These are phyloP conservation scores for Lytechinus variegatus DNA, from an alignment of 35 echinoderm and acorn worm genomes.

Conservation along the genomic window DNA sequence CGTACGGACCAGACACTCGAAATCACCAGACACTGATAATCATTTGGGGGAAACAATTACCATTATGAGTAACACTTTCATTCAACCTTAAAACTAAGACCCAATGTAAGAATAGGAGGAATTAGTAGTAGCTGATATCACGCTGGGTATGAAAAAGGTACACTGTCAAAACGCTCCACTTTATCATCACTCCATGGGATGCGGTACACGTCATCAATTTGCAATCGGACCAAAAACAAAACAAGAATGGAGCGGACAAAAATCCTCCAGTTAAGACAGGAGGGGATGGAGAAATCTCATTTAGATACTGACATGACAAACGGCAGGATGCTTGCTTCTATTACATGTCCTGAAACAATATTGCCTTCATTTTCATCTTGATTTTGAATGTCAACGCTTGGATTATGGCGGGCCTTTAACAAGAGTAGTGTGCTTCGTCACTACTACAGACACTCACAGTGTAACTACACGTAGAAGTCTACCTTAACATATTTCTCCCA, in stretches of 20 bases:
- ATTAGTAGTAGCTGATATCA: background rate
- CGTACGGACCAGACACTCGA: no score
- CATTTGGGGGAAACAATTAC: no score
- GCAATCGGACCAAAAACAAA: slow-evolving; percentile 9
- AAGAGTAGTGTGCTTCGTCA: no score
- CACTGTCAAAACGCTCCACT: background rate
- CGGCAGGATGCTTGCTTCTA: background rate
- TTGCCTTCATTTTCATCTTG: background rate
- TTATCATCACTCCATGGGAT: background rate
- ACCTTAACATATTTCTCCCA: no score
- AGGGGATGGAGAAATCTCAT: slow-evolving; percentile 1
- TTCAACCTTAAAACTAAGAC: no score
- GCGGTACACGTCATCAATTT: slow-evolving; percentile 17
- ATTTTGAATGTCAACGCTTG: background rate
- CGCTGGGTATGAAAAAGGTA: background rate
- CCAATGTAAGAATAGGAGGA: no score
- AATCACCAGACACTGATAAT: no score
- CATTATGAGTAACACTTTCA: no score
- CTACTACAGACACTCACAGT: no score
- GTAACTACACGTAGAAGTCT: no score
- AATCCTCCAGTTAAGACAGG: background rate
- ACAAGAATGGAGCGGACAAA: background rate
- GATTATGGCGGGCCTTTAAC: background rate
- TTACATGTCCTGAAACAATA: slow-evolving; percentile 12
- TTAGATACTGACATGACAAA: background rate